Percentiles rank a stretch among this genome's conserved stretches.
These are phyloP conservation scores for Spea multiplicata DNA, from an alignment of 2,113 vertebrate species.

Conservation along the genomic window DNA sequence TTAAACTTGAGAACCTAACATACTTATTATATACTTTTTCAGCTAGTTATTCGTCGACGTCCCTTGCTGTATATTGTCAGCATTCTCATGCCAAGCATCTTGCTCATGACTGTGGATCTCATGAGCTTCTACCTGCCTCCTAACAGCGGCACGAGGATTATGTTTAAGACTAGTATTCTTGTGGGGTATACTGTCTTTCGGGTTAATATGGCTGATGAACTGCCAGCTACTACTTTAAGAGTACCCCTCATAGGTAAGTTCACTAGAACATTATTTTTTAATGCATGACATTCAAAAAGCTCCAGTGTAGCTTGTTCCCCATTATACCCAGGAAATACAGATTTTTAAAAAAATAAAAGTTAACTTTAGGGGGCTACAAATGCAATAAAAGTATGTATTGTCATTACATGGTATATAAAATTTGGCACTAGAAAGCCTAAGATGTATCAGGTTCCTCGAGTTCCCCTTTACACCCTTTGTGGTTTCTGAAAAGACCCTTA, in stretches of 20 bases:
- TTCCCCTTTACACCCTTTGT: too few species aligned
- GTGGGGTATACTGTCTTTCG: slow-evolving; percentile 83
- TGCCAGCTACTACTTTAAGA: slow-evolving; percentile 64
- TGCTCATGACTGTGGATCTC: slow-evolving; percentile 80
- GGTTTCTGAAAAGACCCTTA: too few species aligned
- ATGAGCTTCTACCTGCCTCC: slow-evolving; percentile 80
- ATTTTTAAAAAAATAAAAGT: too few species aligned
- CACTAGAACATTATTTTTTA: neutral
- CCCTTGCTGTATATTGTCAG: slow-evolving; percentile 77
- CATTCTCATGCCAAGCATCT: slow-evolving; percentile 78
- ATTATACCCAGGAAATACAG: too few species aligned
- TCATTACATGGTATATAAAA: too few species aligned
- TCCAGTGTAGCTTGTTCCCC: too few species aligned
- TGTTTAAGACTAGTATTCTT: slow-evolving; percentile 78
- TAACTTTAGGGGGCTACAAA: too few species aligned
- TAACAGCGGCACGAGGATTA: slow-evolving; percentile 72
- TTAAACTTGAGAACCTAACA: too few species aligned
- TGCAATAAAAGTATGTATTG: too few species aligned
- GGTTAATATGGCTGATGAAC: slow-evolving; percentile 75
- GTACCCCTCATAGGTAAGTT: slow-evolving; percentile 78
- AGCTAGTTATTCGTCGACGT: slow-evolving; percentile 79
- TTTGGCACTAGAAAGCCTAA: too few species aligned
- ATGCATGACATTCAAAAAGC: too few species aligned
- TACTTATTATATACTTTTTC: neutral
- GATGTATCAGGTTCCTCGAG: too few species aligned